A percentile compares a stretch with the other conserved stretches of the same genome.
Evolutionary conservation across 2,888 invertebrate species (phyloP).

Genomic region (Xylota segnis): DNA sequence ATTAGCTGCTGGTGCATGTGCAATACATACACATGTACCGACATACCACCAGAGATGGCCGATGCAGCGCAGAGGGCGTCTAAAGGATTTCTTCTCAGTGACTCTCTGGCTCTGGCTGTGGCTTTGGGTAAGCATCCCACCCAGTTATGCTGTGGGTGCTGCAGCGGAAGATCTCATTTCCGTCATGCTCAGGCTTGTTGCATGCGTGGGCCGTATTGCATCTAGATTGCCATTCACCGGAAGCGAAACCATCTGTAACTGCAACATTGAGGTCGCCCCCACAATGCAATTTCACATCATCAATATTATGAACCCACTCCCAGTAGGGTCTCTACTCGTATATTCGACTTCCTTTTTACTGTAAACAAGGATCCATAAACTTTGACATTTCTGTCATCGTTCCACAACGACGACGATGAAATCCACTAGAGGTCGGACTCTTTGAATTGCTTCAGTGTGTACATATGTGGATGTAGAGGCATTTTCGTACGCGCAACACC

Average conservation of each 20-base stretch:
- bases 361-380: slow-evolving; percentile 41
- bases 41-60: slow-evolving; percentile 22
- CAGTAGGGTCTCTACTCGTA: slow-evolving; percentile 22
- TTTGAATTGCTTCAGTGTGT: slow-evolving; percentile 21
- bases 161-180: slow-evolving; percentile 68
- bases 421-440: slow-evolving; percentile 44
- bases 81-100: slow-evolving; percentile 21
- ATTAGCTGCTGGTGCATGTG: slow-evolving; percentile 63
- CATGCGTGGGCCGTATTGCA: slow-evolving; percentile 62
- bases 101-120: no score
- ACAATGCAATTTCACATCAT: slow-evolving; percentile 56
- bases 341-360: slow-evolving; percentile 26
- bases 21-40: background rate
- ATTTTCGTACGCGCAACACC: slow-evolving; percentile 38
- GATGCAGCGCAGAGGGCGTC: slow-evolving; percentile 43
- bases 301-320: slow-evolving; percentile 23
- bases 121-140: no score
- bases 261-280: slow-evolving; percentile 53
- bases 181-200: slow-evolving; percentile 52
- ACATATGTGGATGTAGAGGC: no score
- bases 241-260: slow-evolving; percentile 52
- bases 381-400: slow-evolving; percentile 45
- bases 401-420: slow-evolving; percentile 22
- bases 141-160: slow-evolving; percentile 21
- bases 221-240: slow-evolving; percentile 64